Percentiles rank a stretch among this genome's conserved stretches.
These are phyloP conservation scores for Axinella damicornis DNA, from an alignment of 37 sponge, comb jelly and placozoan species.

Conservation along the genomic window DNA sequence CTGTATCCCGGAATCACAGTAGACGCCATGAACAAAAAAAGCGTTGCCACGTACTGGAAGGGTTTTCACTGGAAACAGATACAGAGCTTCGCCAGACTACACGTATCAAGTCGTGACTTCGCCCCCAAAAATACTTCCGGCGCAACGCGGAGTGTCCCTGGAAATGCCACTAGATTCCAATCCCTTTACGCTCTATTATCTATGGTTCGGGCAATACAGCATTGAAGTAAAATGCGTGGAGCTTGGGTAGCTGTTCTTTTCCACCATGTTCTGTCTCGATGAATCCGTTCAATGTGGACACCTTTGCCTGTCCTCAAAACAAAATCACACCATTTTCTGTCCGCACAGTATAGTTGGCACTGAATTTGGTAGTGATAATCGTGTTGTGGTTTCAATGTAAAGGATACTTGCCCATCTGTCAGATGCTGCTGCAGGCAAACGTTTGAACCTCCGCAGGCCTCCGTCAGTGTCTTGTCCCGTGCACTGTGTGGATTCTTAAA, in stretches of 20 bases:
- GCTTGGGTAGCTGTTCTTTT: constrained; percentile 11
- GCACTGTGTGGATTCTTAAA: constrained; percentile 18
- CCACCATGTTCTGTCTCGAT: constrained; percentile 16
- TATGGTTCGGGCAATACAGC: not conserved
- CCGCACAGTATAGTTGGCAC: constrained; percentile 41
- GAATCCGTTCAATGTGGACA: constrained; percentile 33
- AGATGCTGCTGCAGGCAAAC: constrained; percentile 13
- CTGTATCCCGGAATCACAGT: too few species aligned
- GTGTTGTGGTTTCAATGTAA: constrained; percentile 30
- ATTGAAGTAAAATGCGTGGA: constrained; percentile 29
- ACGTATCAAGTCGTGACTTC: too few species aligned
- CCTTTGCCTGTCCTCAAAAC: constrained; percentile 30
- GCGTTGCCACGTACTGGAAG: too few species aligned
- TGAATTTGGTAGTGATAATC: constrained; percentile 60
- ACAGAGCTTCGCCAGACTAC: too few species aligned
- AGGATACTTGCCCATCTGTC: not conserved
- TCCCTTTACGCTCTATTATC: too few species aligned
- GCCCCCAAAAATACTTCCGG: too few species aligned
- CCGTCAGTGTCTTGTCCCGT: not conserved
- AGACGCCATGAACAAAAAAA: too few species aligned
- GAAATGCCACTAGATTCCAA: too few species aligned
- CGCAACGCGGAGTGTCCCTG: too few species aligned
- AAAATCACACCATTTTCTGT: constrained; percentile 50
- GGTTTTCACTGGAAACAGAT: too few species aligned
- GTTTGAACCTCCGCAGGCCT: not conserved